Percentiles rank a stretch among this genome's conserved stretches.
Evolutionary conservation across 2,113 vertebrate genomes (phyloP).

Genomic region (Channa maculata): DNA sequence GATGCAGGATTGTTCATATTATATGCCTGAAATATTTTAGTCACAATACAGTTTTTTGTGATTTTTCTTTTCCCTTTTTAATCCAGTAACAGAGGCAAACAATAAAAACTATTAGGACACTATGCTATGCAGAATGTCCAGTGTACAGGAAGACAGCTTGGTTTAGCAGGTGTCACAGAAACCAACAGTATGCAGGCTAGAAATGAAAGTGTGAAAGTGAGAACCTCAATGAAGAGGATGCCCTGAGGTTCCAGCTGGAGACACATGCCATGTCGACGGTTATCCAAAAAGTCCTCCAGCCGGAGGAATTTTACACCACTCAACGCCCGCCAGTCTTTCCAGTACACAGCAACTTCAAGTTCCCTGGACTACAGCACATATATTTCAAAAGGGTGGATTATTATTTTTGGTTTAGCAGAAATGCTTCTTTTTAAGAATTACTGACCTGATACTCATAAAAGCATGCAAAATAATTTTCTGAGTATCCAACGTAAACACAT

Average conservation of each 20-base stretch:
- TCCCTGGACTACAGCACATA: slow-evolving; percentile 87
- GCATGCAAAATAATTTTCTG: too few species aligned
- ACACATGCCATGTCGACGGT: slow-evolving; percentile 87
- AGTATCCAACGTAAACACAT: too few species aligned
- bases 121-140: not conserved
- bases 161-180: too few species aligned
- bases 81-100: not conserved
- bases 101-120: not conserved
- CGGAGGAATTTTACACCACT: slow-evolving; percentile 90
- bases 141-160: not conserved
- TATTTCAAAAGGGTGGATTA: not conserved
- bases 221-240: slow-evolving; percentile 88
- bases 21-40: not conserved
- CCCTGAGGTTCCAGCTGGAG: slow-evolving; percentile 89
- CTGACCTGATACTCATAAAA: too few species aligned
- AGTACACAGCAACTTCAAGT: slow-evolving; percentile 87
- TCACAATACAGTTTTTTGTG: not conserved
- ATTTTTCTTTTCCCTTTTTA: not conserved
- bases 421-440: too few species aligned
- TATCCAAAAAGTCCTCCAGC: slow-evolving; percentile 92
- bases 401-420: not conserved
- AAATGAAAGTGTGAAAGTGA: not conserved
- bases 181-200: not conserved
- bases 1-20: too few species aligned
- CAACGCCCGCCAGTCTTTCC: slow-evolving; percentile 91